Base-by-base conservation (phyloP, 2,888 invertebrate genomes). In the Athalia rosae region DNA sequence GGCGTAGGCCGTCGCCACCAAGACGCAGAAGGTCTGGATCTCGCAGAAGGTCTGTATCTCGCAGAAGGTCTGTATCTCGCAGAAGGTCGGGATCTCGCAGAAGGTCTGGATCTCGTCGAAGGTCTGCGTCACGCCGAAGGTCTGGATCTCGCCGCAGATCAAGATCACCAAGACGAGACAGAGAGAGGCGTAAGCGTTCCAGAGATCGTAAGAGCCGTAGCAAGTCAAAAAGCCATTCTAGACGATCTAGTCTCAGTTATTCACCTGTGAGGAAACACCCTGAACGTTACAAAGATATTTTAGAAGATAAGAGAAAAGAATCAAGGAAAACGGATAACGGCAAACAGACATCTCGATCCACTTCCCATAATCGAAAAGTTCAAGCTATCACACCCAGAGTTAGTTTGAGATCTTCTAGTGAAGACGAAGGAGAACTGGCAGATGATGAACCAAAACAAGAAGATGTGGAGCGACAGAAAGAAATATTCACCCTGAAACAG, bases 231-330 rank as follows among this genome's bases (percentile, higher is more conserved):
- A 92, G 92, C 83, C 91, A 91, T 0, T 92, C 92, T 9, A 81
- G 86, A 71, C 81, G 88, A 77, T 88, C 87, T n/a, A 93, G 92
- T 80, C 88, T 94, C 71, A 94, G 94, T 83, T 94, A 94, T 83
- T 95, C 95, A 0, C 95, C 95, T 0, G 93, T 94, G 0, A 91
- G 93, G 3, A 91, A 93, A 13, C 92, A 94, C 88, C 94, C 95
- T 0, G 94, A 94, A 83, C 91, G 94, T 0, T 94, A 95, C 85
- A 92, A 91, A 45, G 94, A 94, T 79, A 93, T 94, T 61, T 90
- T 94, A 53, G 93, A 93, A 74, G 92, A 92, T 0, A 92, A 92
- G 79, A 92, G 92, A 83, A 92, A 92, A 81, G 91, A 91, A 81
- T 90, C 91, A 59, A 91, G 91, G 86, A 91, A 92, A 82, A 91